These are phyloP conservation scores for Syrphus vitripennis DNA, from an alignment of 2,888 invertebrate genomes.

Conservation along the genomic window DNA sequence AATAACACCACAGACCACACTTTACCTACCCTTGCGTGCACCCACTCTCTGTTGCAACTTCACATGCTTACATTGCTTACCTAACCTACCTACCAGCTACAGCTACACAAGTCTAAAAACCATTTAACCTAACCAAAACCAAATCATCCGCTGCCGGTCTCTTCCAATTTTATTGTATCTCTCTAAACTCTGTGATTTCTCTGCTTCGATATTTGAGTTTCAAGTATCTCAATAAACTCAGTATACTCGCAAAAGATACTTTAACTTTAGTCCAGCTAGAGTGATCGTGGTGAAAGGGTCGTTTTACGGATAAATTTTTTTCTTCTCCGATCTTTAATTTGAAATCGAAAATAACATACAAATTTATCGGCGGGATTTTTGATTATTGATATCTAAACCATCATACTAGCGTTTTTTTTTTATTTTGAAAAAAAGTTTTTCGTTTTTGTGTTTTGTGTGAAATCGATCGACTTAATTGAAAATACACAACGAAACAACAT, in stretches of 20 bases:
- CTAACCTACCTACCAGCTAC: not conserved
- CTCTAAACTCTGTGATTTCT: slow-evolving; percentile 14
- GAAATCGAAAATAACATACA: slow-evolving; percentile 27
- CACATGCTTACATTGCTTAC: slow-evolving; percentile 4
- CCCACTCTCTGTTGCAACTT: slow-evolving; percentile 8
- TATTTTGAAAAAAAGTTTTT: no score
- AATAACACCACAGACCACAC: slow-evolving; percentile 2
- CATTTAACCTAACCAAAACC: slow-evolving; percentile 6
- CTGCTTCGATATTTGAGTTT: not conserved
- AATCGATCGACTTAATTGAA: slow-evolving; percentile 37
- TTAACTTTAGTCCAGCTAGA: slow-evolving; percentile 48
- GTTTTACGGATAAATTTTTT: slow-evolving; percentile 33
- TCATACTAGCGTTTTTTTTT: no score
- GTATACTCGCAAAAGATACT: slow-evolving; percentile 41
- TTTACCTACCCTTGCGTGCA: slow-evolving; percentile 4
- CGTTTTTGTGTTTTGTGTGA: slow-evolving; percentile 28
- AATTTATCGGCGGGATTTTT: slow-evolving; percentile 49
- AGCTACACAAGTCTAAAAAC: not conserved
- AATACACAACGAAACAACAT: slow-evolving; percentile 4
- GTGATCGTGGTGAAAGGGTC: slow-evolving; percentile 60
- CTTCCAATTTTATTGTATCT: slow-evolving; percentile 6
- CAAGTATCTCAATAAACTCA: slow-evolving; percentile 23
- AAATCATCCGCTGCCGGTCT: slow-evolving; percentile 22
- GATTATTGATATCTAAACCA: not conserved
- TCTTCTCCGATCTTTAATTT: slow-evolving; percentile 5